These are phyloP conservation scores for Halocaridina rubra DNA, from an alignment of 2,888 invertebrate genomes.

Conservation along the genomic window DNA sequence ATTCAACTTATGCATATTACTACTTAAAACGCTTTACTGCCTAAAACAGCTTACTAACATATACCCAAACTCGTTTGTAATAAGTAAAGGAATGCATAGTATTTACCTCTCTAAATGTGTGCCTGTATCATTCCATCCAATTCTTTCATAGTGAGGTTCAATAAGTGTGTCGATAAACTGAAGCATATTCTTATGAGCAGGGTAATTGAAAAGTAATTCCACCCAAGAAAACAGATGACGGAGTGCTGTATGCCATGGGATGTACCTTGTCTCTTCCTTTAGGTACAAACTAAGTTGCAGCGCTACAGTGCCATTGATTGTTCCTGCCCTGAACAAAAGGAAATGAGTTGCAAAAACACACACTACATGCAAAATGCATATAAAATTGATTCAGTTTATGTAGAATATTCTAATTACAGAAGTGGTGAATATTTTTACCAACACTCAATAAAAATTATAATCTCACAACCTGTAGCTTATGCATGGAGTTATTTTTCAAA, in stretches of 20 bases:
- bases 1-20: no score
- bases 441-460: background rate
- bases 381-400: no score
- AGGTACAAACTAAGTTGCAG: constrained; percentile 78
- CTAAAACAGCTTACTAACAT: no score
- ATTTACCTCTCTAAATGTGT: constrained; percentile 76
- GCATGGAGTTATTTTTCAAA: no score
- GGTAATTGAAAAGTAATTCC: constrained; percentile 78
- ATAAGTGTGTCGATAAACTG: constrained; percentile 74
- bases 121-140: constrained; percentile 77
- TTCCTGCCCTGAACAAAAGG: constrained; percentile 72
- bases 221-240: constrained; percentile 81
- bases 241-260: constrained; percentile 86
- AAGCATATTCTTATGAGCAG: constrained; percentile 77
- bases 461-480: no score
- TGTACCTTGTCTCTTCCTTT: constrained; percentile 79
- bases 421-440: background rate
- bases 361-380: no score
- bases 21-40: no score
- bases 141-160: constrained; percentile 73
- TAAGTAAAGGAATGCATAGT: no score
- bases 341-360: no score
- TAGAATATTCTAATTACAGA: no score
- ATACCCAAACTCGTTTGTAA: no score
- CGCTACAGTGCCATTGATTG: constrained; percentile 76